Evolutionary conservation across 2,888 invertebrate species (phyloP).

Genomic region (Melipona beecheii): DNA sequence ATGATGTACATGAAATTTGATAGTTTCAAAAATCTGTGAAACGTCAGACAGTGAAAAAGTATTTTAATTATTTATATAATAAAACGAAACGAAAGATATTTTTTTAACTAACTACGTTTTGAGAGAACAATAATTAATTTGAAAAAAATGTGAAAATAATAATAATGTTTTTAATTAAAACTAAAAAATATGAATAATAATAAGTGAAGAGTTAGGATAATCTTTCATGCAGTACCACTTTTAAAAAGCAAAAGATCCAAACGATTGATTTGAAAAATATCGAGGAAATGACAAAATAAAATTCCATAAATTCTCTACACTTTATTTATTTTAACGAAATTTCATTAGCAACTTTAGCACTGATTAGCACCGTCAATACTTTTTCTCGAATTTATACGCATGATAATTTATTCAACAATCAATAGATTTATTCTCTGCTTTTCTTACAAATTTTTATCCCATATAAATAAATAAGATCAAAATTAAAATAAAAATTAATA

Average conservation of each 20-base stretch:
- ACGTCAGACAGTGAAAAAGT: too few relatives aligned
- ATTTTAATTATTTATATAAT: neutral
- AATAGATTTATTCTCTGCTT: too few relatives aligned
- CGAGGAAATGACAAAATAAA: neutral
- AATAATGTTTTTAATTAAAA: neutral
- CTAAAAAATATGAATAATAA: neutral
- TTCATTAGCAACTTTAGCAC: neutral
- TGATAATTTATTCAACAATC: too few relatives aligned
- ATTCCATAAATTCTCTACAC: neutral
- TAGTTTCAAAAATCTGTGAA: too few relatives aligned
- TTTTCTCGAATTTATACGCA: too few relatives aligned
- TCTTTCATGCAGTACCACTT: neutral
- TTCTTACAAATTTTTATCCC: too few relatives aligned
- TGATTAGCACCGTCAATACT: neutral
- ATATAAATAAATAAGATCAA: too few relatives aligned
- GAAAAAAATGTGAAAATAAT: neutral
- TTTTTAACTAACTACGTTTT: neutral
- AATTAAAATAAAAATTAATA: too few relatives aligned
- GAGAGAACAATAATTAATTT: too few relatives aligned
- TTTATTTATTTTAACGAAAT: neutral
- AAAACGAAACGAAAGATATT: neutral
- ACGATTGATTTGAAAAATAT: neutral
- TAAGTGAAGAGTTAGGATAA: neutral
- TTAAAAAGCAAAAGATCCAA: neutral
- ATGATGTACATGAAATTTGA: too few relatives aligned